Percentiles rank a stretch among this genome's conserved stretches.
Conservation (phyloP, 2,113 vertebrate genomes). For the Ctenomys sociabilis region DNA sequence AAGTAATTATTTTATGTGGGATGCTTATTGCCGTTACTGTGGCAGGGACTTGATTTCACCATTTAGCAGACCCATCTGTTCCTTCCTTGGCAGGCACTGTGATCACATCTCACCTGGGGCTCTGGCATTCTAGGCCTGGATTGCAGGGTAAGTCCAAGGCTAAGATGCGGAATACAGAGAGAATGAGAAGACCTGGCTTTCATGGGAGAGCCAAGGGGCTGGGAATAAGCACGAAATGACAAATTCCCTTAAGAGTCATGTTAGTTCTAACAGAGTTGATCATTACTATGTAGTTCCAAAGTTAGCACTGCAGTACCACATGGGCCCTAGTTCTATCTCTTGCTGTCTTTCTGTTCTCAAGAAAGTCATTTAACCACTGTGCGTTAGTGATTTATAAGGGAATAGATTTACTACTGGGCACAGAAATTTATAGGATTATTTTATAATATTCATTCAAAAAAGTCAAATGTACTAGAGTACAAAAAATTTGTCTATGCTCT, state of each 20-base stretch:
- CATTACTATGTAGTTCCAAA: not conserved
- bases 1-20: constrained; percentile 82
- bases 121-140: constrained; percentile 42
- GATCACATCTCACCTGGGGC: constrained; percentile 69
- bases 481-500: not conserved
- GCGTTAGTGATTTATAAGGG: not conserved
- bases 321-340: not conserved
- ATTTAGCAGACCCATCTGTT: constrained; percentile 84
- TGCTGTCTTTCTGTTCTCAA: not conserved
- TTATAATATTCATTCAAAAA: not conserved
- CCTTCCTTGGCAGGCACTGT: constrained; percentile 77
- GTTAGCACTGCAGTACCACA: not conserved
- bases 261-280: not conserved
- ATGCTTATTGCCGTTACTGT: constrained; percentile 78
- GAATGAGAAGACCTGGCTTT: not conserved
- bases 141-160: constrained; percentile 38
- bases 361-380: not conserved
- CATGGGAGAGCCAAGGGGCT: not conserved
- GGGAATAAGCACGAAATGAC: not conserved
- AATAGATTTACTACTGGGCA: not conserved
- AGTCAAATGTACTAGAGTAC: not conserved
- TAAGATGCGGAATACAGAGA: not conserved
- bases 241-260: not conserved
- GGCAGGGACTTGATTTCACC: constrained; percentile 80
- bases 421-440: not conserved